These are phyloP conservation scores for Plectrocnemia conspersa DNA, from an alignment of 1,140 invertebrate species.

Conservation along the genomic window DNA sequence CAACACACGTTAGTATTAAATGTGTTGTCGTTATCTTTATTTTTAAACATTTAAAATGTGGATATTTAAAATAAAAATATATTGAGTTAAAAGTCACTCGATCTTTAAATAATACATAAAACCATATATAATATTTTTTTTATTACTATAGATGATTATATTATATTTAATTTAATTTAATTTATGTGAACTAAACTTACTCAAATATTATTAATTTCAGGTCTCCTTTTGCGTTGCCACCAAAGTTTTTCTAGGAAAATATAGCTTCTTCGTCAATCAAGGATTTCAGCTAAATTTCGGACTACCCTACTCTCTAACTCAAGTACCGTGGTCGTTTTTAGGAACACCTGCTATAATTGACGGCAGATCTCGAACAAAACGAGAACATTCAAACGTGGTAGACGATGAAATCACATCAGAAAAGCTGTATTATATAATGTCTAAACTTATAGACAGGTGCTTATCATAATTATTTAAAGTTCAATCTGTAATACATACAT, in stretches of 20 bases:
- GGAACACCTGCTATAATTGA: slow-evolving; percentile 41
- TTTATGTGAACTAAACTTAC: too few relatives aligned
- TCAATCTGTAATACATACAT: neutral
- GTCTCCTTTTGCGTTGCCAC: slow-evolving; percentile 43
- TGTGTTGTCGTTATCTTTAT: too few relatives aligned
- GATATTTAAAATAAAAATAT: too few relatives aligned
- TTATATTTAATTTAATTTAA: neutral
- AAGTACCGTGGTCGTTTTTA: slow-evolving; percentile 45
- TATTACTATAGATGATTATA: too few relatives aligned
- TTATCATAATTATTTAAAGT: neutral
- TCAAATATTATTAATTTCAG: too few relatives aligned
- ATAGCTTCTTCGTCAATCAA: slow-evolving; percentile 41
- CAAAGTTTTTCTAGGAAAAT: slow-evolving; percentile 38
- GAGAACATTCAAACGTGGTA: slow-evolving; percentile 16
- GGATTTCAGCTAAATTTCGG: slow-evolving; percentile 48
- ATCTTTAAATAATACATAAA: too few relatives aligned
- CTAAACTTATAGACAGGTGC: slow-evolving; percentile 21
- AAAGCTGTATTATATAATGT: slow-evolving; percentile 27
- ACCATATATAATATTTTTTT: too few relatives aligned
- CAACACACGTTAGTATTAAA: too few relatives aligned
- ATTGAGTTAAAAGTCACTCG: too few relatives aligned
- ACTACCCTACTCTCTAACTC: slow-evolving; percentile 43
- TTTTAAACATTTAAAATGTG: too few relatives aligned
- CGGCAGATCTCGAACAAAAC: slow-evolving; percentile 30
- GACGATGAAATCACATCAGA: slow-evolving; percentile 18